Conservation (phyloP, 1,140 invertebrate species). For the Nymphalis io region DNA sequence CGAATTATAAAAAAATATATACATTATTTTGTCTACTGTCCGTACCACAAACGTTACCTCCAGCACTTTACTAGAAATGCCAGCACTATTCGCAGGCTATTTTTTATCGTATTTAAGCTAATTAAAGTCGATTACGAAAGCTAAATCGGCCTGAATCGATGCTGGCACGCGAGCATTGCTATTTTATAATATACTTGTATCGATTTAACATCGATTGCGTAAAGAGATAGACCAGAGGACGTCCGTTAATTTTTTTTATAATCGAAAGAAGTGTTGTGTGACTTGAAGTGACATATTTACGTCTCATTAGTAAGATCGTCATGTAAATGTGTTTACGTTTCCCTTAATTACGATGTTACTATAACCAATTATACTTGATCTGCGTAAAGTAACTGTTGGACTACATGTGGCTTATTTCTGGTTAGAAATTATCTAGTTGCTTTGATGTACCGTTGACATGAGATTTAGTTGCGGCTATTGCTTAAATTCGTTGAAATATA, state of each 20-base stretch:
- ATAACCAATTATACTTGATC: too few relatives aligned
- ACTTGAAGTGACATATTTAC: too few relatives aligned
- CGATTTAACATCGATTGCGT: constrained; percentile 7
- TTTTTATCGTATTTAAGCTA: constrained; percentile 52
- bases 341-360: too few relatives aligned
- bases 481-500: too few relatives aligned
- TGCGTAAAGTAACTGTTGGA: too few relatives aligned
- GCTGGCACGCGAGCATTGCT: constrained; percentile 24
- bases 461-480: too few relatives aligned
- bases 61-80: constrained; percentile 41
- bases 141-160: constrained; percentile 41
- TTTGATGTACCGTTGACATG: too few relatives aligned
- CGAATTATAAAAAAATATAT: neutral
- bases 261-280: neutral
- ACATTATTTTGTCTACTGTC: constrained; percentile 29
- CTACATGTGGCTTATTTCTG: too few relatives aligned
- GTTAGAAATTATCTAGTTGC: too few relatives aligned
- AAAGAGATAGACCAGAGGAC: neutral
- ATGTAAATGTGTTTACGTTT: too few relatives aligned
- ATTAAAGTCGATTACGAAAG: constrained; percentile 58
- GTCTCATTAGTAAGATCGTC: too few relatives aligned
- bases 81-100: constrained; percentile 42
- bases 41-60: constrained; percentile 37
- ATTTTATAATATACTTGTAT: constrained; percentile 24
- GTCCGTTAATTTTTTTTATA: neutral